Conservation (phyloP, 2,888 invertebrate genomes). For the Diabrotica balteata region DNA sequence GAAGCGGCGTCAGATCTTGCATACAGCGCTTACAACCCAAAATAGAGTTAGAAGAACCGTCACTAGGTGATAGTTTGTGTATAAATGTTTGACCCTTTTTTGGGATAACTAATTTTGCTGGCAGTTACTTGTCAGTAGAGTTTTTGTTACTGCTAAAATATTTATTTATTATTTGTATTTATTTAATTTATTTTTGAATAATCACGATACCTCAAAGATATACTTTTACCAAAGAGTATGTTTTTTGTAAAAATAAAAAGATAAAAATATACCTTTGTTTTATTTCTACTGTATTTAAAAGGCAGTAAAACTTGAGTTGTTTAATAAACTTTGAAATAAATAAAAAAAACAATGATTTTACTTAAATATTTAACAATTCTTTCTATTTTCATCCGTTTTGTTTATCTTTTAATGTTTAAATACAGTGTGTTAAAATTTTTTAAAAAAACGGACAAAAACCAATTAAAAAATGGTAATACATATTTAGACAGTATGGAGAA, state of each 20-base stretch:
- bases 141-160: constrained; percentile 25
- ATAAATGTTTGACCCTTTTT: constrained; percentile 48
- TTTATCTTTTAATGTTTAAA: too few relatives aligned
- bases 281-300: too few relatives aligned
- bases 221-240: constrained; percentile 16
- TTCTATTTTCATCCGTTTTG: too few relatives aligned
- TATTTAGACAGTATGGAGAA: too few relatives aligned
- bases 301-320: too few relatives aligned
- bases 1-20: constrained; percentile 71
- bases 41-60: constrained; percentile 47
- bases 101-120: constrained; percentile 32
- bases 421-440: too few relatives aligned
- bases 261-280: too few relatives aligned
- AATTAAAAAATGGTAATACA: too few relatives aligned
- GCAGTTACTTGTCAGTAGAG: constrained; percentile 22
- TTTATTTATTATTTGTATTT: constrained; percentile 30
- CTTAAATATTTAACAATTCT: too few relatives aligned
- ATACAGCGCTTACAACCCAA: constrained; percentile 70
- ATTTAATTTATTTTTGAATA: constrained; percentile 25
- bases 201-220: constrained; percentile 18
- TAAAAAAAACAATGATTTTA: too few relatives aligned
- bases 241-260: background rate
- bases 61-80: constrained; percentile 40
- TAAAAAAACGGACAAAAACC: too few relatives aligned
- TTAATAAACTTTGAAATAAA: too few relatives aligned